phyloP scores from a whole-genome alignment of 2,113 vertebrate species.

The Hepsetus odoe region DNA sequence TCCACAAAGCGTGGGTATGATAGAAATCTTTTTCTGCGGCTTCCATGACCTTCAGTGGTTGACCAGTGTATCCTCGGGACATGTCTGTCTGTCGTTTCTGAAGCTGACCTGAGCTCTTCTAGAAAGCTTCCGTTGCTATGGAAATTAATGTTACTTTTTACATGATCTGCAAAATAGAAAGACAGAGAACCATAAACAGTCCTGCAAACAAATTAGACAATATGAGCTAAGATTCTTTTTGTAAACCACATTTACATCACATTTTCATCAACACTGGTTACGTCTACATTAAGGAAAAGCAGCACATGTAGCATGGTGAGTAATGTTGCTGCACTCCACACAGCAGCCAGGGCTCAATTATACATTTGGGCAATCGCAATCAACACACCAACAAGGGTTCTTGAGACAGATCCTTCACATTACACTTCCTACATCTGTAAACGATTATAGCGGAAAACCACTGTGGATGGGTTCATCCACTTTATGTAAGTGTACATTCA shows the following conservation, averaged over 20 bases:
- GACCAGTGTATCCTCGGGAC: slow-evolving; percentile 59
- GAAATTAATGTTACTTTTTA: slow-evolving; percentile 64
- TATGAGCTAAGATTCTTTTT: not conserved
- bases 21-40: slow-evolving; percentile 89
- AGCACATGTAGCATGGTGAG: too few species aligned
- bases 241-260: not conserved
- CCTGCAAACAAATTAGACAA: not conserved
- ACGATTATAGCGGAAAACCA: too few species aligned
- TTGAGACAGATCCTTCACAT: too few species aligned
- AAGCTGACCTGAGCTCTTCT: slow-evolving; percentile 71
- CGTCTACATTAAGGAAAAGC: too few species aligned
- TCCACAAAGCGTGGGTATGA: slow-evolving; percentile 98
- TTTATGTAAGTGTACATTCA: too few species aligned
- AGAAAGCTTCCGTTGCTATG: slow-evolving; percentile 68
- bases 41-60: slow-evolving; percentile 57
- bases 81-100: slow-evolving; percentile 61
- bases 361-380: too few species aligned
- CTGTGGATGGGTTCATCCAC: too few species aligned
- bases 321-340: too few species aligned
- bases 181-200: not conserved
- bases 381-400: too few species aligned
- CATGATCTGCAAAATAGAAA: slow-evolving; percentile 70
- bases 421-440: too few species aligned
- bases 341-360: too few species aligned
- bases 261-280: too few species aligned